phyloP scores from a whole-genome alignment of 2,888 invertebrate species.

The Drosophila mayaguana region DNA sequence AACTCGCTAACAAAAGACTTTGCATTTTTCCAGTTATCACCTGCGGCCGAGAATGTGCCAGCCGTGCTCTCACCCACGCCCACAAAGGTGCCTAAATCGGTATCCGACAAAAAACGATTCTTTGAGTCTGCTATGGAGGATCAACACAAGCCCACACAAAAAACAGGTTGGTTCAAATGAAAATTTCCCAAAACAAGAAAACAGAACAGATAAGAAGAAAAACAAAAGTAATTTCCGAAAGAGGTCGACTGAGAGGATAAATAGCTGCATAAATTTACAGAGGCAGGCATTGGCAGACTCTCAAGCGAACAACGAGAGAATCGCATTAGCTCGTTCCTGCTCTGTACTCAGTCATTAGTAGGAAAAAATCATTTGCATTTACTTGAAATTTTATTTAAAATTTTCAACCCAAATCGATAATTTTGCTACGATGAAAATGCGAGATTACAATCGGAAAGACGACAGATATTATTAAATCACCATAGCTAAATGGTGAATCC shows the following conservation, averaged over 20 bases:
- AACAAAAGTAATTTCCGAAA: neutral
- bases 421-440: neutral
- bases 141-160: constrained; percentile 93
- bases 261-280: neutral
- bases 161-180: constrained; percentile 88
- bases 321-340: too few species aligned
- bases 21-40: constrained; percentile 68
- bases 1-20: constrained; percentile 52
- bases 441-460: neutral
- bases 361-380: neutral
- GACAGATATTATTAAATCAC: neutral
- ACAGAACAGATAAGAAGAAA: neutral
- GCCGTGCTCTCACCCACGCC: constrained; percentile 87
- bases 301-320: neutral
- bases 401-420: neutral
- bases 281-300: neutral
- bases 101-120: constrained; percentile 96
- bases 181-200: neutral
- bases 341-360: neutral
- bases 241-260: neutral
- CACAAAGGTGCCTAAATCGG: constrained; percentile 92
- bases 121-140: constrained; percentile 98
- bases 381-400: neutral
- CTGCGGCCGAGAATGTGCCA: constrained; percentile 44
- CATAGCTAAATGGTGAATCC: neutral